Percentiles rank a stretch among this genome's conserved stretches.
phyloP scores from a whole-genome alignment of 2,113 vertebrate genomes.

The Oreochromis aureus region DNA sequence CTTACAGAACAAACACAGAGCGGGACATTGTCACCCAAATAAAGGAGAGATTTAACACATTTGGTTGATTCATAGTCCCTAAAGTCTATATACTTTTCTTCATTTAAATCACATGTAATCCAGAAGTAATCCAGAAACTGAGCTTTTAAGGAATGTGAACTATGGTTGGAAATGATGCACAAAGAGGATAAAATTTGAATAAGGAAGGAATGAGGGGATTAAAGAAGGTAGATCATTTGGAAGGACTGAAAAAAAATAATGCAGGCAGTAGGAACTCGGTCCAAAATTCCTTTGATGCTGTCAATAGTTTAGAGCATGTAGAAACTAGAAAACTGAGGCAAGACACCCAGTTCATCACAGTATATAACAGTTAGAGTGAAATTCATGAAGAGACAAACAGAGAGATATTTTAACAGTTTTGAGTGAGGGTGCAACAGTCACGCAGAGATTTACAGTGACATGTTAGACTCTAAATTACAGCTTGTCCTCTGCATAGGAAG shows the following conservation, averaged over 20 bases:
- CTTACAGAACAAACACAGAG: slow-evolving; percentile 4
- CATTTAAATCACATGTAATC: not conserved
- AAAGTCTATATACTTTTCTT: not conserved
- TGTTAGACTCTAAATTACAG: not conserved
- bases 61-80: not conserved
- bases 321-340: slow-evolving; percentile 40
- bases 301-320: slow-evolving; percentile 54
- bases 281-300: slow-evolving; percentile 59
- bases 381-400: not conserved
- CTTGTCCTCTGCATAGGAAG: slow-evolving; percentile 8
- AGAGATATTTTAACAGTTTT: slow-evolving; percentile 10
- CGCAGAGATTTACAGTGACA: not conserved
- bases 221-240: not conserved
- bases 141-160: not conserved
- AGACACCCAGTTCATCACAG: slow-evolving; percentile 16
- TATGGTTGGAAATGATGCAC: not conserved
- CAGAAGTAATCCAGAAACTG: not conserved
- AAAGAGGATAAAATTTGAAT: not conserved
- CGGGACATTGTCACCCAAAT: not conserved
- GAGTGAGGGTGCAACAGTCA: not conserved
- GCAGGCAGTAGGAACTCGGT: slow-evolving; percentile 27
- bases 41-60: not conserved
- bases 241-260: slow-evolving; percentile 32
- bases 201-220: not conserved
- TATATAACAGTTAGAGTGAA: not conserved